A percentile compares a stretch with the other conserved stretches of the same genome.
phyloP scores from a whole-genome alignment of 2,797 vertebrate genomes.

The Rhynchonycteris naso region DNA sequence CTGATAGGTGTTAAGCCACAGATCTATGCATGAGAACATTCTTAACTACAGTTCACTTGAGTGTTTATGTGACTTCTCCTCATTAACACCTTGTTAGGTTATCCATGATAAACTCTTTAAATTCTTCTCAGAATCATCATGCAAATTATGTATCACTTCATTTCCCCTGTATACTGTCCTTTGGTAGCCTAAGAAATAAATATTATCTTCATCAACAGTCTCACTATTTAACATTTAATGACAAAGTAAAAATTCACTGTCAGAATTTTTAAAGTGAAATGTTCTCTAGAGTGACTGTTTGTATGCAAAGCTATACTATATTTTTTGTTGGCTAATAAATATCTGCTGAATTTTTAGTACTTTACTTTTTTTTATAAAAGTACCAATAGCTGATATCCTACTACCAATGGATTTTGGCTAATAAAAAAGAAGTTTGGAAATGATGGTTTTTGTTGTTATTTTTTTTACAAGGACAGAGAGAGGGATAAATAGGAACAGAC shows the following conservation, averaged over 20 bases:
- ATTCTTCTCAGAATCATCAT: conserved; percentile 6
- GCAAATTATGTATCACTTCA: conserved; percentile 49
- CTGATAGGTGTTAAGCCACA: background rate
- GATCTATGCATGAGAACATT: background rate
- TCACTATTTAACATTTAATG: conserved; percentile 6
- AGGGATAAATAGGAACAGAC: too few relatives aligned
- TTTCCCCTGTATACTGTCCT: background rate
- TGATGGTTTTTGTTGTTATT: background rate
- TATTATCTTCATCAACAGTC: background rate
- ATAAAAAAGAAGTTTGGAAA: background rate
- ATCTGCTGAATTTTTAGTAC: background rate
- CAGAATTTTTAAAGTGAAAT: conserved; percentile 44
- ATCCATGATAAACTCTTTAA: conserved; percentile 42
- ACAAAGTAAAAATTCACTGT: background rate
- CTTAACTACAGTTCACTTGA: conserved; percentile 11
- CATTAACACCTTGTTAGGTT: conserved; percentile 66
- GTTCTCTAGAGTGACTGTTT: background rate
- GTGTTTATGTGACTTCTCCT: conserved; percentile 51
- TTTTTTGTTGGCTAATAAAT: background rate
- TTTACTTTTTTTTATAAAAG: background rate
- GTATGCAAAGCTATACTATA: background rate
- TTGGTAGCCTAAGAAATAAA: conserved; percentile 44
- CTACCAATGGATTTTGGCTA: background rate
- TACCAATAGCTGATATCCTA: background rate
- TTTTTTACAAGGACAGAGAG: too few relatives aligned